Base-by-base conservation (phyloP, 1,140 invertebrate genomes). In the Leptopilina boulardi region DNA sequence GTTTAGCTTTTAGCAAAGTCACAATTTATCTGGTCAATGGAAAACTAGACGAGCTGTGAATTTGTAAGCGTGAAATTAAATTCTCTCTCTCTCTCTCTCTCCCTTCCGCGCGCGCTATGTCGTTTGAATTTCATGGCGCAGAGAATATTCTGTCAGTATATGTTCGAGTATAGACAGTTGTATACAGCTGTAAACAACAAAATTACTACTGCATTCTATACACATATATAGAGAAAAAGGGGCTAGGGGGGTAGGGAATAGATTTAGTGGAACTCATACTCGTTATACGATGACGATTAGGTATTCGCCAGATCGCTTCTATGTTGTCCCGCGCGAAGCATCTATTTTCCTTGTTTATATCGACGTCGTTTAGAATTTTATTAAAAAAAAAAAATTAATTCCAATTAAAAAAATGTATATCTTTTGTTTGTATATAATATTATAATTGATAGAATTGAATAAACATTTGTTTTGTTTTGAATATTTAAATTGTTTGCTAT, bases 41-140 rank as follows among this genome's bases (percentile, higher is more conserved):
- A 66, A 51, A 66, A 23, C 59, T 66, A 66, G 59, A 66, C 59
- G 59, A 66, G 59, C 59, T 66, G 59, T 66, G 26, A 66, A 66
- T 66, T 66, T 66, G 59, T 13, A 66, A 26, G 26, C 59, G 59
- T 66, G 23, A 66, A 66, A 66, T 66, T n/a, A 66, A 66, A 66
- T 66, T 66, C 59, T 13, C 59, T 66, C 26, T 66, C n/a, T n/a
- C n/a, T n/a, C n/a, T n/a, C n/a, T n/a, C n/a, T n/a, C n/a, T n/a
- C n/a, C n/a, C n/a, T n/a, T n/a, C n/a, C n/a, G n/a, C n/a, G n/a
- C n/a, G n/a, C 56, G 11, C 56, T 30, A 66, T 66, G 23, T 66
- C 23, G 59, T 66, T 66, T 30, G 59, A 66, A 66, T 66, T 66
- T 66, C 59, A 66, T 66, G 59, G 26, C 13, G n/a, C n/a, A n/a